Base-by-base conservation (phyloP, 2,888 invertebrate species). In the Synergus gifuensis region DNA sequence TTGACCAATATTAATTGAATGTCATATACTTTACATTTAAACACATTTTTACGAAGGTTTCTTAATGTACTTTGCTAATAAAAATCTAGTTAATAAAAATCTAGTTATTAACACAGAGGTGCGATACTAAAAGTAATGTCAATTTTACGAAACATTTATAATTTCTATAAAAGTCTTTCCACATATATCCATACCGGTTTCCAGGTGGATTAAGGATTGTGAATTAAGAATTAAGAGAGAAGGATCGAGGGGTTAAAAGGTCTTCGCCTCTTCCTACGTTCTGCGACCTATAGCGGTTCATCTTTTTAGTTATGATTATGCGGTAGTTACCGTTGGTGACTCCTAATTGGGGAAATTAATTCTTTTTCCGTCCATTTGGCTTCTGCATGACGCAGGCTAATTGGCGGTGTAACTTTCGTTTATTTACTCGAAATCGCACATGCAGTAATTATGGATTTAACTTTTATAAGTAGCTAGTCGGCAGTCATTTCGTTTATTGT, bases 311-410 rank as follows among this genome's bases (percentile, higher is more conserved):
- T n/a, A 54, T 46, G 22, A 54, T 73, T 46, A 73, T 73, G 64
- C 18, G 40, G 42, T 49, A 9, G 40, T 49, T 49, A 73, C 73
- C 49, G 73, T 73, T 73, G 36, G 54, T 4, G 54, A 54, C 22
- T 60, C 54, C 73, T 73, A 73, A 73, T 73, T 73, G 49, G 40
- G n/a, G 73, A 54, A 73, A 73, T 73, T 73, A 73, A 73, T 73
- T 73, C 16, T 49, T 36, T 28, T 54, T 64, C 40, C 8, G n/a
- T 42, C 64, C 64, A 64, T 64, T 64, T 54, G n/a, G 73, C 73
- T 73, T 73, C 73, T 73, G 73, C 73, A 73, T 73, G 73, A 54
- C 73, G 73, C 73, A 73, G 73, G 73, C 54, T 73, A 73, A 73
- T 73, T 73, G 54, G 73, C 73, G 28, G 73, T 49, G 54, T 73